These are phyloP conservation scores for Eudasyphora cyanicolor DNA, from an alignment of 2,888 invertebrate species.

Conservation along the genomic window DNA sequence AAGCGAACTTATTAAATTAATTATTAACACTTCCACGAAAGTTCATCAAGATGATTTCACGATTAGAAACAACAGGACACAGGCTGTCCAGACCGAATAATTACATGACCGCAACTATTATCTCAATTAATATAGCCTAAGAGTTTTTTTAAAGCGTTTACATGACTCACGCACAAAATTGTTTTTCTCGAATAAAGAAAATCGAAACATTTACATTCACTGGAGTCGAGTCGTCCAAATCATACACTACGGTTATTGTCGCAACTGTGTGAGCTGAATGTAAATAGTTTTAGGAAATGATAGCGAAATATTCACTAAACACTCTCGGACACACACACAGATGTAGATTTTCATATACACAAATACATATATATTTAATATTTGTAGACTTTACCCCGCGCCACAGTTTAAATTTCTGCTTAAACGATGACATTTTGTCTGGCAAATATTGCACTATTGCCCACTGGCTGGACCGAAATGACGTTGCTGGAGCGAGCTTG, in stretches of 20 bases:
- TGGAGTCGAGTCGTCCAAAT: background rate
- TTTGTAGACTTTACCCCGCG: conserved; percentile 76
- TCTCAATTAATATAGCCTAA: background rate
- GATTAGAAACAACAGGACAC: background rate
- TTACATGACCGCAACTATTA: background rate
- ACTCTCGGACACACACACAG: no score
- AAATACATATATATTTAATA: conserved; percentile 15
- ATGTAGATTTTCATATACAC: background rate
- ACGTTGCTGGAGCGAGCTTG: conserved; percentile 61
- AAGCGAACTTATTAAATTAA: background rate
- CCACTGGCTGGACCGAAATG: conserved; percentile 42
- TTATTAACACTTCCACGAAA: background rate
- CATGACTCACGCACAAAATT: conserved; percentile 26
- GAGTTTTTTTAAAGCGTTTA: background rate
- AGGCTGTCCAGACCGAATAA: background rate
- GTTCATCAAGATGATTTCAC: no score
- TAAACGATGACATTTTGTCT: conserved; percentile 77
- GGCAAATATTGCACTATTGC: conserved; percentile 61
- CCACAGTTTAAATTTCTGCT: conserved; percentile 80
- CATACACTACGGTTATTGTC: background rate
- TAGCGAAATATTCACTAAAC: background rate
- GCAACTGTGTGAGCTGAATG: background rate
- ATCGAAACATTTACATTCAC: conserved; percentile 9
- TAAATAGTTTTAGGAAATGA: background rate
- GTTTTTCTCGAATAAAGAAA: background rate